Base-by-base conservation (phyloP, 1,140 invertebrate species). In the Caenorhabditis latens region DNA sequence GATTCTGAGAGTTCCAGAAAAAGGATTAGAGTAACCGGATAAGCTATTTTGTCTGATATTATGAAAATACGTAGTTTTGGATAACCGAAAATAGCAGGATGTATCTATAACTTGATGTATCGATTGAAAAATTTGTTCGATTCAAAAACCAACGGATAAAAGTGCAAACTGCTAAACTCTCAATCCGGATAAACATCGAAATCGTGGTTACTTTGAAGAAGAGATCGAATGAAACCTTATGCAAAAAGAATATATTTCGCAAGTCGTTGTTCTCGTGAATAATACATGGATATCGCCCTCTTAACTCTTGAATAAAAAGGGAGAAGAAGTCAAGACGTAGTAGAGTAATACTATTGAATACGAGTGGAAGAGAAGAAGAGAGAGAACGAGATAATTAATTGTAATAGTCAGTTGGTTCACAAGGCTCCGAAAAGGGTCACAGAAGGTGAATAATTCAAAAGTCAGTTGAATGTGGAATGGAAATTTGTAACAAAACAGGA, bases 311-410 rank as follows among this genome's bases (percentile, higher is more conserved):
- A 14, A 11, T 53, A n/a, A 58, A 58, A 8, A n/a, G 8, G 57
- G 8, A n/a, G 57, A 58, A 58, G 57, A 8, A 16, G 57, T 53
- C 50, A 53, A 53, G 4, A 13, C 9, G 50, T 53, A 53, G 50
- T 53, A 53, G n/a, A n/a, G n/a, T 19, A 58, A 58, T 58, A 58
- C 57, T n/a, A 58, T 21, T 3, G 57, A 21, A 32, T 32, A 32
- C 32, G 32, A 21, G 57, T 53, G 50, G 50, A n/a, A 2, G 57
- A 9, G 57, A n/a, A n/a, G 8, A 61, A 9, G 19, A 58, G 57
- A 19, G 57, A 61, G 21, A 61, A n/a, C 57, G 24, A 19, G 65
- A 67, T 71, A 71, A 43, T 71, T 71, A 71, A 71, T 43, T 71
- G 65, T 71, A 71, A 71, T 43, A 43, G 65, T 19, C 40, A 7